Conservation (phyloP, 2,797 vertebrate genomes). For the Arctocebus calabarensis region DNA sequence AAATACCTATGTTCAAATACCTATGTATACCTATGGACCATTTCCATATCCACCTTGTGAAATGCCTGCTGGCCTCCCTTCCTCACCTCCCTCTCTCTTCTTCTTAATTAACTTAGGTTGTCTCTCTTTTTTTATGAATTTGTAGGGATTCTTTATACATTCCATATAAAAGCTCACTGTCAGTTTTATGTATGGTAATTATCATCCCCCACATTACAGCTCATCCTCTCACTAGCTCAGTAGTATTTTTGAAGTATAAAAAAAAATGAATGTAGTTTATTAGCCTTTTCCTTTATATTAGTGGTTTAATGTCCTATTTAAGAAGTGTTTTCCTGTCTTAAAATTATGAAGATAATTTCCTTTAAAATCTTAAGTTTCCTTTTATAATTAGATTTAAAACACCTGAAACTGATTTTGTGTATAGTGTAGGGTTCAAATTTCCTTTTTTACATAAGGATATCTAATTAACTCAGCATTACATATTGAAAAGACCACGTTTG, state of each 20-base stretch:
- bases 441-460: conserved; percentile 29
- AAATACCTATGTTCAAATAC: neutral
- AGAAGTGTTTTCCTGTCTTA: neutral
- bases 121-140: neutral
- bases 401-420: conserved; percentile 20
- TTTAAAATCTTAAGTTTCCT: neutral
- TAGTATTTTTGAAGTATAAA: neutral
- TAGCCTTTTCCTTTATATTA: neutral
- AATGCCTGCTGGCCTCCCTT: neutral
- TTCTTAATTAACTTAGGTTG: neutral
- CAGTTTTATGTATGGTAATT: neutral
- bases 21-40: neutral
- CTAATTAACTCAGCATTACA: neutral
- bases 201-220: neutral
- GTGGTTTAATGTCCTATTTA: conserved; percentile 5
- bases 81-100: too few species aligned
- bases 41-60: neutral
- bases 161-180: neutral
- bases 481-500: neutral
- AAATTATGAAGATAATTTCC: conserved; percentile 13
- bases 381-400: conserved; percentile 40
- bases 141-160: neutral
- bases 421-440: neutral
- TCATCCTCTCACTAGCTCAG: neutral
- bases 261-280: neutral